phyloP scores from a whole-genome alignment of 1,140 invertebrate species.

The Dendrolimus punctatus region DNA sequence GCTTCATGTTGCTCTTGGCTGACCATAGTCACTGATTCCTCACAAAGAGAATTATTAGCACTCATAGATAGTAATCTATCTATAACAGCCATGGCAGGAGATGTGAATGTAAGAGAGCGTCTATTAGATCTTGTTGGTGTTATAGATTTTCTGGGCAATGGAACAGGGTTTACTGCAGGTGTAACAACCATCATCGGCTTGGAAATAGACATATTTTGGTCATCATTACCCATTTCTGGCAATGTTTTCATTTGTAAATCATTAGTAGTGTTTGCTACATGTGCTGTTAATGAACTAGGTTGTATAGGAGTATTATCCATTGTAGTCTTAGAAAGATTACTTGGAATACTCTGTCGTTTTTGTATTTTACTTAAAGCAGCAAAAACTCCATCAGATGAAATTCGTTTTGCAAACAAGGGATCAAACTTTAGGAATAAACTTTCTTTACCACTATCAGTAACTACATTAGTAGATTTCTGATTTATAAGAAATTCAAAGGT shows the following conservation, averaged over 20 bases:
- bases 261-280: too few species aligned
- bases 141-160: conserved; percentile 33
- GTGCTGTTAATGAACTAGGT: too few species aligned
- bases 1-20: conserved; percentile 41
- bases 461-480: conserved; percentile 49
- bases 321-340: conserved; percentile 37
- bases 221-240: conserved; percentile 26
- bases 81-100: conserved; percentile 62
- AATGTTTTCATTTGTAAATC: conserved; percentile 6
- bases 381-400: conserved; percentile 44
- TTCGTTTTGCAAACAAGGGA: conserved; percentile 55
- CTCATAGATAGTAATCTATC: conserved; percentile 59
- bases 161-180: conserved; percentile 46
- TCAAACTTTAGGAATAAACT: conserved; percentile 64
- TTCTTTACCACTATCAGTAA: conserved; percentile 57
- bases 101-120: conserved; percentile 54
- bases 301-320: neutral
- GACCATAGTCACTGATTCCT: conserved; percentile 27
- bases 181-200: conserved; percentile 64
- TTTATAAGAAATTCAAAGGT: conserved; percentile 60
- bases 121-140: conserved; percentile 48
- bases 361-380: conserved; percentile 41
- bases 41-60: conserved; percentile 36
- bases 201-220: conserved; percentile 28
- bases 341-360: conserved; percentile 49